phyloP scores from a whole-genome alignment of 2,888 invertebrate genomes.

The Drosophila nr. fundita region DNA sequence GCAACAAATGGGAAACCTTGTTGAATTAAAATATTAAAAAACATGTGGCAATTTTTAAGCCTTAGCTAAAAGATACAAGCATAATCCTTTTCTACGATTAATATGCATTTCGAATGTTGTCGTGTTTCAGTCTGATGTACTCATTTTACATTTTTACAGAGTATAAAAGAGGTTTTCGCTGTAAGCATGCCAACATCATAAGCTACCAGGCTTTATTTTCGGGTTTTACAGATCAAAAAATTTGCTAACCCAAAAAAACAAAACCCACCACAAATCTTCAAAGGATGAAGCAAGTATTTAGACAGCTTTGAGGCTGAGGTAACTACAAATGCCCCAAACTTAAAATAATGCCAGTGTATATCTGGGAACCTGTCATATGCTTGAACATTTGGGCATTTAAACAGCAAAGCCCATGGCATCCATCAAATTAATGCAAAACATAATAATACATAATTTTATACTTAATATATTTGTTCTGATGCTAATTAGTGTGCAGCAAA shows the following conservation, averaged over 20 bases:
- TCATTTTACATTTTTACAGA: background rate
- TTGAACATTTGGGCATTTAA: background rate
- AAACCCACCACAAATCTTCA: slow-evolving; percentile 19
- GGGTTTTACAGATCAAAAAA: slow-evolving; percentile 5
- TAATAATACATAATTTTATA: background rate
- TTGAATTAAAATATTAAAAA: background rate
- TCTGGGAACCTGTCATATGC: slow-evolving; percentile 10
- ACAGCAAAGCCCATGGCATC: slow-evolving; percentile 8
- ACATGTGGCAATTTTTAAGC: background rate
- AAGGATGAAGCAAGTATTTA: slow-evolving; percentile 20
- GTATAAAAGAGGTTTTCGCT: background rate
- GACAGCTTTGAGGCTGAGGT: slow-evolving; percentile 1
- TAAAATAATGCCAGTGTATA: background rate
- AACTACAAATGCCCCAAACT: background rate
- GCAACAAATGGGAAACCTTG: background rate
- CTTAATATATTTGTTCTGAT: slow-evolving; percentile 2
- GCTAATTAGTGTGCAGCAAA: slow-evolving; percentile 36
- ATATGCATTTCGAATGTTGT: background rate
- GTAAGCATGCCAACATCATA: slow-evolving; percentile 12
- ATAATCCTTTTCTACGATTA: background rate
- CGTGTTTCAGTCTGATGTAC: background rate
- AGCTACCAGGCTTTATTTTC: slow-evolving; percentile 16
- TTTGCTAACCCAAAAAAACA: background rate
- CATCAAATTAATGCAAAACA: slow-evolving; percentile 24
- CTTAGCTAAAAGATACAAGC: background rate